These are phyloP conservation scores for Heliconius ethilla DNA, from an alignment of 2,888 invertebrate genomes.

Conservation along the genomic window DNA sequence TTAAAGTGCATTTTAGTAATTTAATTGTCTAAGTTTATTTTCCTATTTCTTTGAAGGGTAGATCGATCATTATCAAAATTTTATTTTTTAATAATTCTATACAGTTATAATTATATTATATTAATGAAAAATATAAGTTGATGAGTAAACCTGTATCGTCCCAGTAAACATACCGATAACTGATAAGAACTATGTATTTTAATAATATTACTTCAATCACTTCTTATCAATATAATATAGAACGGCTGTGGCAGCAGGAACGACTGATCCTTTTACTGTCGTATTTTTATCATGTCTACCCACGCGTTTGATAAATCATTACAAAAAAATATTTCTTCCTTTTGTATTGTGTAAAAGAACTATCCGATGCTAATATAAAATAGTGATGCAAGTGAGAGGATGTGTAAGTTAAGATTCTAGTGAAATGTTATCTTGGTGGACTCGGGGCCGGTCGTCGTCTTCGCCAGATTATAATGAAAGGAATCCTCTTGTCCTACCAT, in stretches of 20 bases:
- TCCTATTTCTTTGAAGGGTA: background rate
- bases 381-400: conserved; percentile 50
- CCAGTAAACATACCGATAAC: conserved; percentile 69
- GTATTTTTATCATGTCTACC: conserved; percentile 36
- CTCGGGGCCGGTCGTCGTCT: conserved; percentile 58
- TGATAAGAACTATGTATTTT: conserved; percentile 65
- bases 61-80: background rate
- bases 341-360: conserved; percentile 36
- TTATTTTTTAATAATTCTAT: background rate
- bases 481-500: conserved; percentile 67
- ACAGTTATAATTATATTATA: background rate
- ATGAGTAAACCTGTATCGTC: conserved; percentile 44
- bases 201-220: conserved; percentile 62
- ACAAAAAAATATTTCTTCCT: conserved; percentile 43
- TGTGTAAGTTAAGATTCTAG: conserved; percentile 58
- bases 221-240: conserved; percentile 67
- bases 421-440: conserved; percentile 57
- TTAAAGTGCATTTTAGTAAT: background rate
- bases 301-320: conserved; percentile 32
- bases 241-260: conserved; percentile 48
- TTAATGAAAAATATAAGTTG: conserved; percentile 33
- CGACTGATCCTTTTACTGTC: conserved; percentile 28
- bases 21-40: background rate
- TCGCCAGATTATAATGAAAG: conserved; percentile 59
- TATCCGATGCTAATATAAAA: background rate